Percentiles rank a stretch among this genome's conserved stretches.
Evolutionary conservation across 2,888 invertebrate genomes (phyloP).

Genomic region (Geotrupes spiniger): DNA sequence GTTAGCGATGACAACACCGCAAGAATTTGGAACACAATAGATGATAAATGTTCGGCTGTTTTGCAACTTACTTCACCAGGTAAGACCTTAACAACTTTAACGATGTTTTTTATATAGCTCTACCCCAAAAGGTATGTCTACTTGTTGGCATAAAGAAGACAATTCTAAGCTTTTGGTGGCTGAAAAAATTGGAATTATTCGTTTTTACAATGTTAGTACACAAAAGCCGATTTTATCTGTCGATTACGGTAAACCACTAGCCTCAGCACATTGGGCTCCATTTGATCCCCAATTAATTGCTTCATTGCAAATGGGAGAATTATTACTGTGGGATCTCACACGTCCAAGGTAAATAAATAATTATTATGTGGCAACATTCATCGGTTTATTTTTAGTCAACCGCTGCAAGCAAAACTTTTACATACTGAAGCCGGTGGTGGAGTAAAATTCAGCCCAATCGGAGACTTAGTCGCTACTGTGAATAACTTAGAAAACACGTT

Average conservation of each 20-base stretch:
- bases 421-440: constrained; percentile 63
- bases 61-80: constrained; percentile 67
- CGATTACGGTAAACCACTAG: constrained; percentile 61
- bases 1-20: constrained; percentile 75
- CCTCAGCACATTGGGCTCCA: constrained; percentile 69
- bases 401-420: constrained; percentile 58
- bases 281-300: constrained; percentile 61
- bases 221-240: constrained; percentile 66
- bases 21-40: constrained; percentile 61
- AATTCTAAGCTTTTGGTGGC: constrained; percentile 69
- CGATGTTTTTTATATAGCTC: background rate
- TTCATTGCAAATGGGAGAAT: constrained; percentile 64
- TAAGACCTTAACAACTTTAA: no score
- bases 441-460: constrained; percentile 61
- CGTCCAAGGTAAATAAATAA: constrained; percentile 56
- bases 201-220: constrained; percentile 68
- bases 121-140: constrained; percentile 54
- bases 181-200: constrained; percentile 71
- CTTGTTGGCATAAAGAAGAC: constrained; percentile 69
- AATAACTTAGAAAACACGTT: constrained; percentile 65
- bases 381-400: constrained; percentile 53
- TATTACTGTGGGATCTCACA: constrained; percentile 67
- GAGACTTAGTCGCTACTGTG: constrained; percentile 64
- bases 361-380: background rate
- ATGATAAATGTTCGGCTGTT: constrained; percentile 54